Evolutionary conservation across 2,888 invertebrate species (phyloP).

Genomic region (Cheilosia grossa): DNA sequence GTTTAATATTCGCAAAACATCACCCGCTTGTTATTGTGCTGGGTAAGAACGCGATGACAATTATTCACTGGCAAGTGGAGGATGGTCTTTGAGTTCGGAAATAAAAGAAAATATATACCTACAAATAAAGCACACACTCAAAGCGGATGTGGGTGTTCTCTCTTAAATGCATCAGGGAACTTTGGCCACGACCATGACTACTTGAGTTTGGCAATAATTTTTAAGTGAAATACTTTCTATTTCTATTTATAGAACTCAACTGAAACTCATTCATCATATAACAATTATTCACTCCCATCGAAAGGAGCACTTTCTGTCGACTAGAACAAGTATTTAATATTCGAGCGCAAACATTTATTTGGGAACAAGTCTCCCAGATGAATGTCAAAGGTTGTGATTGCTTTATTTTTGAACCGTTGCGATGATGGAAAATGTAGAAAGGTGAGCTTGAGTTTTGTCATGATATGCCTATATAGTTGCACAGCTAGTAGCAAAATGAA

Average conservation of each 20-base stretch:
- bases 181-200: conserved; percentile 10
- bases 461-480: background rate
- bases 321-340: conserved; percentile 50
- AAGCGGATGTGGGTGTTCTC: background rate
- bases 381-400: conserved; percentile 64
- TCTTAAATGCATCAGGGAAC: background rate
- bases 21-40: conserved; percentile 23
- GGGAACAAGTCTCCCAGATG: conserved; percentile 40
- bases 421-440: conserved; percentile 17
- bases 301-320: conserved; percentile 13
- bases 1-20: conserved; percentile 55
- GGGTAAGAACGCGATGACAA: conserved; percentile 35
- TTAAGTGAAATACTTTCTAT: background rate
- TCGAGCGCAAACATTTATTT: conserved; percentile 68
- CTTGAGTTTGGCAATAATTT: conserved; percentile 8
- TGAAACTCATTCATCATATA: conserved; percentile 16
- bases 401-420: conserved; percentile 44
- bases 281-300: conserved; percentile 6
- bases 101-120: conserved; percentile 24
- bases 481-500: conserved; percentile 12
- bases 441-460: conserved; percentile 18
- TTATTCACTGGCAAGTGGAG: conserved; percentile 46
- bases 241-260: conserved; percentile 21
- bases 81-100: conserved; percentile 16
- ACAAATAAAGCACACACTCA: conserved; percentile 18